Evolutionary conservation across 2,888 invertebrate genomes (phyloP).

Genomic region (Margaritifera margaritifera): DNA sequence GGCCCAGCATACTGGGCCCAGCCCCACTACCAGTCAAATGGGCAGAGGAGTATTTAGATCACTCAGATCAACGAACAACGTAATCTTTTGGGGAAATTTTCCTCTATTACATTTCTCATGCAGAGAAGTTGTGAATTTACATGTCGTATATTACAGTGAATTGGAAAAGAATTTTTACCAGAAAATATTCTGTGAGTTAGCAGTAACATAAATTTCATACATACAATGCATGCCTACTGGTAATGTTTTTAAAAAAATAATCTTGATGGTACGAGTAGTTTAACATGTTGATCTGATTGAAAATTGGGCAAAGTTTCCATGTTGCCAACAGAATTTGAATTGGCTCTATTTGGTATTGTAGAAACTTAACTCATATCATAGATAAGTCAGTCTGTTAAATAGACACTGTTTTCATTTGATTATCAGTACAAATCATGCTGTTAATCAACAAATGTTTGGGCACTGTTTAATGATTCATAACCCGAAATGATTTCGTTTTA

Average conservation of each 20-base stretch:
- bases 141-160: background rate
- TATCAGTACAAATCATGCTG: too few species aligned
- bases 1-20: conserved; percentile 19
- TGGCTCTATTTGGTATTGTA: too few species aligned
- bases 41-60: conserved; percentile 77
- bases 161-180: background rate
- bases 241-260: background rate
- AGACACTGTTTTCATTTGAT: too few species aligned
- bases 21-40: conserved; percentile 73
- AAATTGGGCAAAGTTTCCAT: background rate
- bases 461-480: too few species aligned
- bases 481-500: too few species aligned
- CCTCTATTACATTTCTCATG: background rate
- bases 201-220: too few species aligned
- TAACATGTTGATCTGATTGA: background rate
- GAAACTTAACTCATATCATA: too few species aligned
- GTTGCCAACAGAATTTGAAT: too few species aligned
- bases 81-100: conserved; percentile 9
- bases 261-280: background rate
- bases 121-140: background rate
- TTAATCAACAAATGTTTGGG: too few species aligned
- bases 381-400: too few species aligned
- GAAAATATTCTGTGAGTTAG: background rate
- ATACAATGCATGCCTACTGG: too few species aligned
- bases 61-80: conserved; percentile 49